Evolutionary conservation across 2,888 invertebrate genomes (phyloP).

Genomic region (Osedax fenrisi): DNA sequence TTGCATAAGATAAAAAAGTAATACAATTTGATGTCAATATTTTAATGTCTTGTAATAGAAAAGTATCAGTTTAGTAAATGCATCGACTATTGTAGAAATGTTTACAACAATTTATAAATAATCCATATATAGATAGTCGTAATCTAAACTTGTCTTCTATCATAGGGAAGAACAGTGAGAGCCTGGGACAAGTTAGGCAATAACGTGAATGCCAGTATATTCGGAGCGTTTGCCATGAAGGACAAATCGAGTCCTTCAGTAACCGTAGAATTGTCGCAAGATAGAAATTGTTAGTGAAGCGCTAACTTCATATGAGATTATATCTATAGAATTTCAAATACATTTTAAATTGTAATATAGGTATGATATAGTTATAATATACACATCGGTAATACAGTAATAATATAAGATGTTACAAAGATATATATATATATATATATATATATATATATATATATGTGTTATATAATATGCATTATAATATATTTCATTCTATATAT

Average conservation of each 20-base stretch:
- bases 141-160: no score
- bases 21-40: no score
- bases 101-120: no score
- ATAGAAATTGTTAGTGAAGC: background rate
- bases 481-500: background rate
- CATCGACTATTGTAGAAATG: no score
- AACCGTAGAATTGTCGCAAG: background rate
- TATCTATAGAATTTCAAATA: background rate
- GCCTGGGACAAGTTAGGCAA: background rate
- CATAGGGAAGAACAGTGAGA: background rate
- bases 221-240: conserved; percentile 12
- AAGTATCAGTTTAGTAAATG: no score
- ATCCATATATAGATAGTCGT: no score
- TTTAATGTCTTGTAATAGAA: no score
- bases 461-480: background rate
- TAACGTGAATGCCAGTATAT: background rate
- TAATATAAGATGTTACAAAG: no score
- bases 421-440: background rate
- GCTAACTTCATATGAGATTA: background rate
- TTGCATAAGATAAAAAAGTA: no score
- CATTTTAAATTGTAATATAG: background rate
- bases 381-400: background rate
- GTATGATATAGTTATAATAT: background rate
- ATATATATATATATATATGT: no score
- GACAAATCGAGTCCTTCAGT: background rate